These are phyloP conservation scores for Ophraella communa DNA, from an alignment of 2,888 invertebrate species.

Conservation along the genomic window DNA sequence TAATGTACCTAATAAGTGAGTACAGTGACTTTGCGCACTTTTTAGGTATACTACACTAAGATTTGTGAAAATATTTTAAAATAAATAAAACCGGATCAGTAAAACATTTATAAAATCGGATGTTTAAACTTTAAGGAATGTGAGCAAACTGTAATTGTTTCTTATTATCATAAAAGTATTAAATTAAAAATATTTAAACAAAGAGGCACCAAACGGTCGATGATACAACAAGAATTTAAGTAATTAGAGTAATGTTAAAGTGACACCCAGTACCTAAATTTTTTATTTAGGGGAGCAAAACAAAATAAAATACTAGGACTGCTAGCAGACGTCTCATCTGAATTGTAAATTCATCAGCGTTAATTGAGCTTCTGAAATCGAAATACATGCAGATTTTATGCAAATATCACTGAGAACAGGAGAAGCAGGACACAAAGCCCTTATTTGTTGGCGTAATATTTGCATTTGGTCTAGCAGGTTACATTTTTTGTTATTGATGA, in stretches of 20 bases:
- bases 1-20: no score
- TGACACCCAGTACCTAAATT: background rate
- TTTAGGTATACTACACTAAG: no score
- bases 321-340: slow-evolving; percentile 25
- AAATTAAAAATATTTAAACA: no score
- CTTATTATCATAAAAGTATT: no score
- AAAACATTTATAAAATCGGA: no score
- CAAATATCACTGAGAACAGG: slow-evolving; percentile 26
- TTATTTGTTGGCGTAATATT: slow-evolving; percentile 29
- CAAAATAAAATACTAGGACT: slow-evolving; percentile 4
- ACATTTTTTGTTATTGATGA: slow-evolving; percentile 27
- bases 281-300: background rate
- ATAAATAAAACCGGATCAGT: no score
- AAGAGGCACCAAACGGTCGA: no score
- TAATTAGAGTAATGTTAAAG: background rate
- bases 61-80: no score
- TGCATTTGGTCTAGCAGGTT: slow-evolving; percentile 28
- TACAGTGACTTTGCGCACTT: no score
- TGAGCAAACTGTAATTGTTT: no score
- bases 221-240: background rate
- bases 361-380: slow-evolving; percentile 34
- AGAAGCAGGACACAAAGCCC: slow-evolving; percentile 30
- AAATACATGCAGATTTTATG: slow-evolving; percentile 35
- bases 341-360: slow-evolving; percentile 34
- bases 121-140: no score